phyloP scores from a whole-genome alignment of 1,140 invertebrate genomes.

The Heliconius nattereri region DNA sequence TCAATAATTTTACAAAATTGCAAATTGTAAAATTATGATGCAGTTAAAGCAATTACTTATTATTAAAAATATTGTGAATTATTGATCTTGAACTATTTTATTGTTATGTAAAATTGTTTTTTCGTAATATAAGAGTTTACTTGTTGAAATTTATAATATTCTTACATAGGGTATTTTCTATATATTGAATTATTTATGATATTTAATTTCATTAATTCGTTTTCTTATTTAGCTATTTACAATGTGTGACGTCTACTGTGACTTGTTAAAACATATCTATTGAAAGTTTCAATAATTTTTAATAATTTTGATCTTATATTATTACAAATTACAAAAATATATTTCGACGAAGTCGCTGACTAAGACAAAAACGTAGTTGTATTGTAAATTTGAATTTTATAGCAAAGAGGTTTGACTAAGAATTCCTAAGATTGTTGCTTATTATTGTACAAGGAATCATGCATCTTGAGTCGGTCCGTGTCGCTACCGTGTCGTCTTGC shows the following conservation, averaged over 20 bases:
- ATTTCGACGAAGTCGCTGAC: neutral
- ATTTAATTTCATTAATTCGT: neutral
- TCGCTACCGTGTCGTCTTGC: neutral
- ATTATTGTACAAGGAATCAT: neutral
- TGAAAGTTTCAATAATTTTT: slow-evolving; percentile 15
- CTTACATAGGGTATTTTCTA: neutral
- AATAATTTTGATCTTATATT: neutral
- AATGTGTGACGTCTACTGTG: neutral
- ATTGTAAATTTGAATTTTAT: neutral
- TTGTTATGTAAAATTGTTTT: neutral
- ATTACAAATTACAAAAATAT: neutral
- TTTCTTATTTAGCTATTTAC: neutral
- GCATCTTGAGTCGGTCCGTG: neutral
- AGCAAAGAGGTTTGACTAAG: neutral
- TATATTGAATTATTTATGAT: neutral
- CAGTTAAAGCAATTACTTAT: neutral
- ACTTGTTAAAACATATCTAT: slow-evolving; percentile 17
- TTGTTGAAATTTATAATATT: slow-evolving; percentile 6
- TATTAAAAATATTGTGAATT: neutral
- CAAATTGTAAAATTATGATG: neutral
- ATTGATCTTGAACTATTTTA: neutral
- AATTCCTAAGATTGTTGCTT: neutral
- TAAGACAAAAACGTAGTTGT: neutral
- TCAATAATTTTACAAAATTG: neutral
- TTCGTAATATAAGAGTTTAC: slow-evolving; percentile 1